Base-by-base conservation (phyloP, 2,113 vertebrate species). In the Dicerorhinus sumatrensis region DNA sequence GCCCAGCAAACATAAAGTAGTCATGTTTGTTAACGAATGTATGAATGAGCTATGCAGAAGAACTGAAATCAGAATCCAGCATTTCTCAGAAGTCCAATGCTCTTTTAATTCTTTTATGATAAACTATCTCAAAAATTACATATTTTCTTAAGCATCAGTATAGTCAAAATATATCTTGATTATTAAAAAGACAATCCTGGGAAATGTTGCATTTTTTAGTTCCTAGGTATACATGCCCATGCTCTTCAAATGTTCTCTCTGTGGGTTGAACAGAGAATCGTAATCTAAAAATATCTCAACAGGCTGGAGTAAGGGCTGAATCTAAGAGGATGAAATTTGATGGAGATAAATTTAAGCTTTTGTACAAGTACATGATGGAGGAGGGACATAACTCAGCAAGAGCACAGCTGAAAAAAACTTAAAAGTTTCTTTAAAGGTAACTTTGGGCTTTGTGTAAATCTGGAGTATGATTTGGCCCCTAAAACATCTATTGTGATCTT, bases 341-440 rank as follows among this genome's bases (percentile, higher is more conserved):
- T 1, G 2, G 17, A 89, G 91, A 97, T 87, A 82, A 94, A 70
- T 89, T 62, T 72, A 94, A 96, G 51, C 56, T 94, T 89, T 76
- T 42, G 27, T 65, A 13, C 36, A 63, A 79, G 56, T 31, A 14
- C 56, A 75, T 31, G 21, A 56, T 56, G 65, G 60, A 27, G 16
- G 21, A 92, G 13, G 21, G 31, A 31, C 0, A 29, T 69, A n/a
- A 67, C 14, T 60, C 93, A 89, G 48, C 54, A 60, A 76, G 20
- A 85, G 17, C 33, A 23, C 33, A 69, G 46, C 36, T 94, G 62
- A 69, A 79, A 94, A 89, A 67, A 39, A 46, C 14, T 56, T 86
- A 29, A 70, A 36, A 72, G 25, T 85, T 73, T 65, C 89, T 62
- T 84, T 63, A 51, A 89, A 89, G 31, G 8, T 31, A 81, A 51